phyloP scores from a whole-genome alignment of 2,888 invertebrate genomes.

The Tipula unca region DNA sequence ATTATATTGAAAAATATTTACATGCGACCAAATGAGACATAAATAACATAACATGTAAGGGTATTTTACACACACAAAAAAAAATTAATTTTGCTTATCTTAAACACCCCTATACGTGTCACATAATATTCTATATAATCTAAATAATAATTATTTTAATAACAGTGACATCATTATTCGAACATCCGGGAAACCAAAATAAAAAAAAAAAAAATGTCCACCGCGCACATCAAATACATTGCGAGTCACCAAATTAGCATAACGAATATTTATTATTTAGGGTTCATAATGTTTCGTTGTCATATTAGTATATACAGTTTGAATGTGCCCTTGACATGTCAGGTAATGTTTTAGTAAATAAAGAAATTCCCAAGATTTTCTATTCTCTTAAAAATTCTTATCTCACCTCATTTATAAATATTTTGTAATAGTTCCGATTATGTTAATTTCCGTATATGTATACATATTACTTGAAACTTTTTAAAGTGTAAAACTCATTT shows the following conservation, averaged over 20 bases:
- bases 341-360: neutral
- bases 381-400: neutral
- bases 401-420: neutral
- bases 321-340: no score
- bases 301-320: no score
- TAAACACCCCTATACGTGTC: neutral
- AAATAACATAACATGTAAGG: no score
- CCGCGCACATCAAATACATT: neutral
- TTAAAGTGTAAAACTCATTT: neutral
- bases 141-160: neutral
- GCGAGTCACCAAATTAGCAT: neutral
- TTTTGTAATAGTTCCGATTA: neutral
- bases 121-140: neutral
- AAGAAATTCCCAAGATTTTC: neutral
- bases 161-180: neutral
- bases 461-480: neutral
- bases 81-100: neutral
- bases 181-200: neutral
- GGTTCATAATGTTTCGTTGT: neutral
- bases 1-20: no score
- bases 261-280: neutral
- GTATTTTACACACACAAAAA: no score
- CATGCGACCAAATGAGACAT: no score
- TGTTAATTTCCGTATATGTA: neutral
- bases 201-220: neutral